These are phyloP conservation scores for Nannoperca australis DNA, from an alignment of 2,797 vertebrate species.

Conservation along the genomic window DNA sequence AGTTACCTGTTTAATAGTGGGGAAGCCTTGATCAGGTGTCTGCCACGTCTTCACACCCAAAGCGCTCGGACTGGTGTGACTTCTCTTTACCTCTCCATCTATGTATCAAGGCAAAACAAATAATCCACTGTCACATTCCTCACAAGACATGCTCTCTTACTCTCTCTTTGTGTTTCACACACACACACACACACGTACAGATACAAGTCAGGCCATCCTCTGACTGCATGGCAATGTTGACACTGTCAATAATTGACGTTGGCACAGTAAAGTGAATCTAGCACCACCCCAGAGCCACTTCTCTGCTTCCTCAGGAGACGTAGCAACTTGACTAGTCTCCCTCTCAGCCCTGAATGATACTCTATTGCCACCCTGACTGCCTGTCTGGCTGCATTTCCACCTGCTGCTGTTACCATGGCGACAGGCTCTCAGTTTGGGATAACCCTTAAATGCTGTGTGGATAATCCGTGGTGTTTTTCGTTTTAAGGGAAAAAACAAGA, in stretches of 20 bases:
- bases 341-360: slow-evolving; percentile 65
- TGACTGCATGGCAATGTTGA: slow-evolving; percentile 69
- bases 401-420: slow-evolving; percentile 76
- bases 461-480: slow-evolving; percentile 43
- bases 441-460: slow-evolving; percentile 50
- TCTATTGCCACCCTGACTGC: slow-evolving; percentile 36
- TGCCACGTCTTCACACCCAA: slow-evolving; percentile 56
- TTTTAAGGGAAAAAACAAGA: slow-evolving; percentile 37
- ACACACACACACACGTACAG: slow-evolving; percentile 28
- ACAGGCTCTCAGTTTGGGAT: slow-evolving; percentile 66
- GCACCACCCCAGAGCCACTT: slow-evolving; percentile 50
- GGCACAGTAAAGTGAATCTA: slow-evolving; percentile 50
- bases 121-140: slow-evolving; percentile 29
- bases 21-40: slow-evolving; percentile 47
- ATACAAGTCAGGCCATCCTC: slow-evolving; percentile 11
- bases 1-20: slow-evolving; percentile 68
- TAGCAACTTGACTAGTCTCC: slow-evolving; percentile 41
- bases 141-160: slow-evolving; percentile 19
- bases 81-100: slow-evolving; percentile 65
- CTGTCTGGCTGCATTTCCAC: slow-evolving; percentile 62
- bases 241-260: slow-evolving; percentile 76
- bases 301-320: slow-evolving; percentile 45
- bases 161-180: background rate
- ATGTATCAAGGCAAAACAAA: slow-evolving; percentile 76
- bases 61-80: slow-evolving; percentile 39